phyloP scores from a whole-genome alignment of 30 jellyfish, hydroid and myxozoan genomes.

The Phacellophora camtschatica region DNA sequence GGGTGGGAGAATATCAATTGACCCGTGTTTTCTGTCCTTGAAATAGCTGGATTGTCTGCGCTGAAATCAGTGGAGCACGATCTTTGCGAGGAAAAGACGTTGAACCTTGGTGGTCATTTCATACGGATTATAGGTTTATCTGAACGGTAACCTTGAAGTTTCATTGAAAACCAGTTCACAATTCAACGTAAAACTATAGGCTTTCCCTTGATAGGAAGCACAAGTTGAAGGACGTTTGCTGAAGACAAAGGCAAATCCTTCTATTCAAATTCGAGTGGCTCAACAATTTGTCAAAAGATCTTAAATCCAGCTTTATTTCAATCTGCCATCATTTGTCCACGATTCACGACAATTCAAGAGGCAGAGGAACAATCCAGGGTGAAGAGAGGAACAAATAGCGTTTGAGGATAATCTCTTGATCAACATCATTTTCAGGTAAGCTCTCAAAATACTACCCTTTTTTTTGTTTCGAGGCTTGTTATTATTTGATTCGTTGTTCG shows the following conservation, averaged over 20 bases:
- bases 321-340: slow-evolving; percentile 18
- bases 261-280: slow-evolving; percentile 31
- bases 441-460: neutral
- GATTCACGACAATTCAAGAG: slow-evolving; percentile 47
- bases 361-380: neutral
- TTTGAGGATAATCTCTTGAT: neutral
- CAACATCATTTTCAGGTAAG: neutral
- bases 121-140: slow-evolving; percentile 3
- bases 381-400: neutral
- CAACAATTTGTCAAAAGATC: slow-evolving; percentile 69
- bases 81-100: slow-evolving; percentile 1
- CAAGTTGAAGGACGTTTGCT: neutral
- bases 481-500: no score
- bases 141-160: slow-evolving; percentile 26
- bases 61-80: neutral
- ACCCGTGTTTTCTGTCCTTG: slow-evolving; percentile 41
- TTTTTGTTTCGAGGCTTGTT: no score
- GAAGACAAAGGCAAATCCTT: slow-evolving; percentile 48
- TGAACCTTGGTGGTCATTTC: neutral
- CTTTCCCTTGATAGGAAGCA: neutral
- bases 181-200: neutral
- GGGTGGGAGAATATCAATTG: slow-evolving; percentile 70
- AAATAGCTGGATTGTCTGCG: slow-evolving; percentile 40
- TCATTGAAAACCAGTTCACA: neutral
- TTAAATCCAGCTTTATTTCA: slow-evolving; percentile 58